These are phyloP conservation scores for Drosophila falleni DNA, from an alignment of 2,888 invertebrate genomes.

Conservation along the genomic window DNA sequence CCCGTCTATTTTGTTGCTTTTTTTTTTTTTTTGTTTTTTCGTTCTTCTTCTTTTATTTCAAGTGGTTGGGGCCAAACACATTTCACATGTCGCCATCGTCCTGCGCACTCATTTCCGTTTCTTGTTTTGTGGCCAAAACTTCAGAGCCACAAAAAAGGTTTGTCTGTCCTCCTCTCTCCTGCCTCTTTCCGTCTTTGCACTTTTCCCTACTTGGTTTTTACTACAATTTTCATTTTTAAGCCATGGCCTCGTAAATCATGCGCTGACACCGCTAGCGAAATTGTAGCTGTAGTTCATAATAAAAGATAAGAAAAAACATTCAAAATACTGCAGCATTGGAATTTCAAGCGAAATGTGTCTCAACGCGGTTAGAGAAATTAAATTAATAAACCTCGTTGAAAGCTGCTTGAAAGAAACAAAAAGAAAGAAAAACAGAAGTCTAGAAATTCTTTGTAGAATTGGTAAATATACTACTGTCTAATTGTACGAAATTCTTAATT, in stretches of 20 bases:
- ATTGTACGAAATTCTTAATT: conserved; percentile 1
- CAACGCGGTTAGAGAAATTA: conserved; percentile 41
- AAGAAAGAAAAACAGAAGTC: not conserved
- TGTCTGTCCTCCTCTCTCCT: conserved; percentile 33
- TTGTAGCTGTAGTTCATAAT: conserved; percentile 77
- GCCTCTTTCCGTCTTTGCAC: not conserved
- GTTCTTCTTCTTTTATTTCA: conserved; percentile 26
- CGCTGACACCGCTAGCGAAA: conserved; percentile 74
- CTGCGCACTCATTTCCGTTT: conserved; percentile 78
- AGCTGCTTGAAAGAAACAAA: conserved; percentile 15
- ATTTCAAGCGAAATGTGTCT: conserved; percentile 48
- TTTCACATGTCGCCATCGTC: conserved; percentile 76
- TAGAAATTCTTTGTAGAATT: not conserved
- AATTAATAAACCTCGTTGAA: conserved; percentile 68
- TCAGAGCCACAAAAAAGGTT: conserved; percentile 65
- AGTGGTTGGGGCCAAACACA: conserved; percentile 56
- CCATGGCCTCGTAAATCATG: conserved; percentile 74
- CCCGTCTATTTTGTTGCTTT: conserved; percentile 34
- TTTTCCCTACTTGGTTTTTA: conserved; percentile 48
- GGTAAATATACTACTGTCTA: not conserved
- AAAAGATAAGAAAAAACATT: conserved; percentile 60
- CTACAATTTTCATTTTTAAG: conserved; percentile 75
- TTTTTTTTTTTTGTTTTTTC: conserved; percentile 23
- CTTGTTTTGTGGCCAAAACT: conserved; percentile 78
- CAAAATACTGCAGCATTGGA: conserved; percentile 49